A percentile compares a stretch with the other conserved stretches of the same genome.
Conservation (phyloP, 2,113 vertebrate genomes). For the Brachypodius melanocephalos region DNA sequence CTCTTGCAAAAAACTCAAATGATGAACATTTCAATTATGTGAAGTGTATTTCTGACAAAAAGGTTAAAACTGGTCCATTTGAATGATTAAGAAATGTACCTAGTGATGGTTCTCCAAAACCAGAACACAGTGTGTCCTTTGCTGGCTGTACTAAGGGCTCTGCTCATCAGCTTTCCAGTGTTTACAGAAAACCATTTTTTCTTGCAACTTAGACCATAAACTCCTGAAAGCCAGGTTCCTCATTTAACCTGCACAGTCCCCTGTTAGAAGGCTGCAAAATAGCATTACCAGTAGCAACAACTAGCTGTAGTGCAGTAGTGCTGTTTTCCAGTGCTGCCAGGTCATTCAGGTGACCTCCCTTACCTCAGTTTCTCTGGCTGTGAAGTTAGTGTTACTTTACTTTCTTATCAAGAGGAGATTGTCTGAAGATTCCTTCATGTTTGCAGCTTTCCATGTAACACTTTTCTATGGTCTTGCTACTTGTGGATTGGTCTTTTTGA, state of each 20-base stretch:
- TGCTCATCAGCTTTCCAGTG: neutral
- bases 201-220: neutral
- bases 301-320: neutral
- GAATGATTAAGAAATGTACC: neutral
- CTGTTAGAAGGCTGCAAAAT: neutral
- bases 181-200: neutral
- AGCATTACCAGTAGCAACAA: neutral
- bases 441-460: neutral
- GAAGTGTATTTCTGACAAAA: neutral
- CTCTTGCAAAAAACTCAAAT: neutral
- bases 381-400: neutral
- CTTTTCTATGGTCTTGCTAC: neutral
- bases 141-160: neutral
- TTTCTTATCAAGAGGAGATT: neutral
- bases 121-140: neutral
- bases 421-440: neutral
- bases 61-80: neutral
- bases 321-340: neutral
- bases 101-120: neutral
- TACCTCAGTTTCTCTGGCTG: neutral
- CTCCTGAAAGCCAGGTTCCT: neutral
- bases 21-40: neutral
- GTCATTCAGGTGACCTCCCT: neutral
- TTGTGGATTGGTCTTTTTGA: neutral
- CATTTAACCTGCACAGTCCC: neutral